These are phyloP conservation scores for Thera britannica DNA, from an alignment of 2,888 invertebrate species.

Conservation along the genomic window DNA sequence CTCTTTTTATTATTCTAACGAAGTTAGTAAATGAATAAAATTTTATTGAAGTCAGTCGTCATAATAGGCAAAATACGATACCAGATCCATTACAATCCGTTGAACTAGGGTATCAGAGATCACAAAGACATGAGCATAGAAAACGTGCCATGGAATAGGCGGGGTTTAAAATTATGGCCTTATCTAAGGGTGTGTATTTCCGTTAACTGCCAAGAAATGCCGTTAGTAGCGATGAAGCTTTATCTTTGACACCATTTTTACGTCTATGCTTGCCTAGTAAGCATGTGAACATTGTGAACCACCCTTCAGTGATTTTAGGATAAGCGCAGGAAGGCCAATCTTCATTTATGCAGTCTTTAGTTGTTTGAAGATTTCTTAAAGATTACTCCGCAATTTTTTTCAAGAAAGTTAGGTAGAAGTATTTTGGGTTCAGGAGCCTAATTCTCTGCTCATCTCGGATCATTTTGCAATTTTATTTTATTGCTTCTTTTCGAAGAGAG, in stretches of 20 bases:
- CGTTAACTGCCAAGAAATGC: slow-evolving; percentile 2
- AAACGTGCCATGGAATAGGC: slow-evolving; percentile 8
- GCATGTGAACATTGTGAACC: slow-evolving; percentile 9
- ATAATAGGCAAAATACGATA: slow-evolving; percentile 7
- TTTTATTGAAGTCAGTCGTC: too few relatives aligned
- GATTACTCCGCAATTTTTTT: too few relatives aligned
- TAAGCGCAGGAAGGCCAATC: background rate
- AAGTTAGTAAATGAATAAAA: too few relatives aligned
- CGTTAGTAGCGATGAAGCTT: background rate
- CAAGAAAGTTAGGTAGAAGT: too few relatives aligned
- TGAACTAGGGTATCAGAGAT: slow-evolving; percentile 25
- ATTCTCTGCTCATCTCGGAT: too few relatives aligned
- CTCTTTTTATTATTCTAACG: background rate
- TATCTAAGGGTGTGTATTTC: slow-evolving; percentile 10
- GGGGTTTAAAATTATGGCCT: slow-evolving; percentile 10
- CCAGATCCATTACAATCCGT: slow-evolving; percentile 21
- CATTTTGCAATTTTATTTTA: too few relatives aligned
- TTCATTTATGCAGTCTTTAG: background rate
- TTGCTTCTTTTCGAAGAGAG: too few relatives aligned
- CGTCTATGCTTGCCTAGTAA: slow-evolving; percentile 23
- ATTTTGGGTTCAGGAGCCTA: too few relatives aligned
- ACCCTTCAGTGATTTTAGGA: slow-evolving; percentile 10
- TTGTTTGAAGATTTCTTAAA: background rate
- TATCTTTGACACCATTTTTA: background rate
- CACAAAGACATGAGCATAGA: slow-evolving; percentile 15